These are phyloP conservation scores for Xiphorhynchus erythropygius DNA, from an alignment of 2,797 vertebrate genomes.

Conservation along the genomic window DNA sequence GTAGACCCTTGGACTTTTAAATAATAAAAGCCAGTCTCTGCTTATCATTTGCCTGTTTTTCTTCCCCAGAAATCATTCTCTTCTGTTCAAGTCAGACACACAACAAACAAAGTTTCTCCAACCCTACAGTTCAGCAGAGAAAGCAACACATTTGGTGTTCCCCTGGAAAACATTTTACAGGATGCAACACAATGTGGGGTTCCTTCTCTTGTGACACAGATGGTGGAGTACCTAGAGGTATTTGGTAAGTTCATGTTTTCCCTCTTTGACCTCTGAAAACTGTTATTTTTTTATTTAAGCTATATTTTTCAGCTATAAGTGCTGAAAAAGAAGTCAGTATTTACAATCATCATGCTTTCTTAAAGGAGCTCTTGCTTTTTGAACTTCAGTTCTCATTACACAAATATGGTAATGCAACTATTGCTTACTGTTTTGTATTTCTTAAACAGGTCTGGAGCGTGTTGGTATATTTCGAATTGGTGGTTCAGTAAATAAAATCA, in stretches of 20 bases:
- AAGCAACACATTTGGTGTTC: constrained; percentile 72
- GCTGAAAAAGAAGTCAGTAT: neutral
- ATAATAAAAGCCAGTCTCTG: neutral
- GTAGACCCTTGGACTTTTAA: neutral
- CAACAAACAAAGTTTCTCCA: constrained; percentile 75
- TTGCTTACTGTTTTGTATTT: neutral
- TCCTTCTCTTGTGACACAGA: constrained; percentile 76
- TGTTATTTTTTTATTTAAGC: neutral
- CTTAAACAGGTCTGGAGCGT: constrained; percentile 72
- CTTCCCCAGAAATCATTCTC: constrained; percentile 74
- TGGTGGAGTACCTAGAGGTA: constrained; percentile 81
- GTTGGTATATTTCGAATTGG: constrained; percentile 81
- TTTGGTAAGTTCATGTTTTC: constrained; percentile 68
- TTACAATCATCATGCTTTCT: neutral
- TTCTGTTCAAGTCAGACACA: constrained; percentile 72
- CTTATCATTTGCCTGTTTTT: neutral
- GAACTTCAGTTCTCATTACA: neutral
- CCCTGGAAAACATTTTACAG: constrained; percentile 71
- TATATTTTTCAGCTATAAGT: neutral
- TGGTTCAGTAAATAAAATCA: constrained; percentile 77
- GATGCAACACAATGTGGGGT: constrained; percentile 62
- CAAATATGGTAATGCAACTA: neutral
- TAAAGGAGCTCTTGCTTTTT: neutral
- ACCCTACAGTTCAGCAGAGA: neutral
- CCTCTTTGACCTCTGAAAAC: neutral